phyloP scores from a whole-genome alignment of 2,888 invertebrate genomes.

The Drosophila quasianomalipes region DNA sequence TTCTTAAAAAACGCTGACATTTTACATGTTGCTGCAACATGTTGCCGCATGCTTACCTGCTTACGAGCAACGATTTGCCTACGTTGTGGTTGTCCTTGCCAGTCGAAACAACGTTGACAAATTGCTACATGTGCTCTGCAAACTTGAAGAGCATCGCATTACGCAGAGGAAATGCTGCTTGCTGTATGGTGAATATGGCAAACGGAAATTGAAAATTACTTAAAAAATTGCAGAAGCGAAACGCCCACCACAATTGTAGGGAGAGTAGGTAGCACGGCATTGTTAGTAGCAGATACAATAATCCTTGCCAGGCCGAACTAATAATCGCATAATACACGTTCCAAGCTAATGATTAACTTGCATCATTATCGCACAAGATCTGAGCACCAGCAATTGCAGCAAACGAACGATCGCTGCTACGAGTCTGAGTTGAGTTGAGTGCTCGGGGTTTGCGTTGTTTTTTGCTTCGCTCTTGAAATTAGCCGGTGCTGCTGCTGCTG shows the following conservation, averaged over 20 bases:
- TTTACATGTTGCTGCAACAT: constrained; percentile 82
- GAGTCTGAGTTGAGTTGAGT: constrained; percentile 10
- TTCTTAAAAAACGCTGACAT: constrained; percentile 80
- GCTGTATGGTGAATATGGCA: constrained; percentile 44
- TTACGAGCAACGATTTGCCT: constrained; percentile 45
- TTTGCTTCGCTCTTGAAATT: constrained; percentile 65
- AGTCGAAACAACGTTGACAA: constrained; percentile 70
- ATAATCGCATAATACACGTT: constrained; percentile 81
- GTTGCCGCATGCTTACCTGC: constrained; percentile 57
- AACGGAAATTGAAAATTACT: constrained; percentile 81
- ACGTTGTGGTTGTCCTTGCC: constrained; percentile 31
- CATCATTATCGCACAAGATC: constrained; percentile 82
- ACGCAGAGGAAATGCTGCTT: constrained; percentile 40
- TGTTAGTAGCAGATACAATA: constrained; percentile 38
- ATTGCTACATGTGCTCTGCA: constrained; percentile 71
- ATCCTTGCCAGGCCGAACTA: constrained; percentile 67
- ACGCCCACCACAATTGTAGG: constrained; percentile 63
- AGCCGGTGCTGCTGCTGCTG: constrained; percentile 78
- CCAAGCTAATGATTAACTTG: constrained; percentile 83
- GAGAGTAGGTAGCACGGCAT: constrained; percentile 29
- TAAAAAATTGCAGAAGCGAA: constrained; percentile 51
- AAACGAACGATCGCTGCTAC: constrained; percentile 19
- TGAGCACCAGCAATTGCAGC: constrained; percentile 41
- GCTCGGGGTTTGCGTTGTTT: constrained; percentile 29
- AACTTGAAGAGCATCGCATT: constrained; percentile 54